phyloP scores from a whole-genome alignment of 2,113 vertebrate genomes.

The Actenoides hombroni region DNA sequence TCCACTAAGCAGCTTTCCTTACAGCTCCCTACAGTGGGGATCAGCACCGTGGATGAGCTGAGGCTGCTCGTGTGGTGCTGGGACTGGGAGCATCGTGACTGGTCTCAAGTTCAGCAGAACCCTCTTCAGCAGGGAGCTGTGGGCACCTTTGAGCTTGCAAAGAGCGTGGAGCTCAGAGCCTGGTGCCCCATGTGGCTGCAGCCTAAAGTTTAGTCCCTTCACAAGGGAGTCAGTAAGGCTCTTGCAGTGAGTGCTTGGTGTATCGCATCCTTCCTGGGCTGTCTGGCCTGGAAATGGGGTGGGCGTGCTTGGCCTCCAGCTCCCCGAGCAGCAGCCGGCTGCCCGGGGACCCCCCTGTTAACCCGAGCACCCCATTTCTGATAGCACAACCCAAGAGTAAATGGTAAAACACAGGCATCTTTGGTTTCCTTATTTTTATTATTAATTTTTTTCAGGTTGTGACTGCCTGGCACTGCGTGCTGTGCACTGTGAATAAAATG shows the following conservation, averaged over 20 bases:
- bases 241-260: not conserved
- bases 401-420: rapidly evolving
- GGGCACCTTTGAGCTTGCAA: not conserved
- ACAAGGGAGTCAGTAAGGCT: not conserved
- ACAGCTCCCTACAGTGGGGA: not conserved
- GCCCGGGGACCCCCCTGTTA: not conserved
- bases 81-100: rapidly evolving
- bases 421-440: not conserved
- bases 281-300: not conserved
- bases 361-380: not conserved
- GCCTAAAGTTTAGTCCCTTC: not conserved
- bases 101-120: not conserved
- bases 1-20: not conserved
- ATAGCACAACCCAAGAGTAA: not conserved
- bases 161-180: not conserved
- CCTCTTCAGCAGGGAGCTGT: not conserved
- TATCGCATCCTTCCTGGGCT: not conserved
- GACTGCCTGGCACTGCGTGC: not conserved
- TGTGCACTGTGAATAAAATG: rapidly evolving
- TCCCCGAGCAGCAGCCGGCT: rapidly evolving
- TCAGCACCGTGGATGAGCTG: not conserved
- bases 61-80: rapidly evolving
- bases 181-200: not conserved
- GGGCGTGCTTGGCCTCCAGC: not conserved
- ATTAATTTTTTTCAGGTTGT: rapidly evolving